Evolutionary conservation across 2,888 invertebrate genomes (phyloP), one percentile per base, ranked within the genome.

Genomic region (Diarsia mendica): DNA sequence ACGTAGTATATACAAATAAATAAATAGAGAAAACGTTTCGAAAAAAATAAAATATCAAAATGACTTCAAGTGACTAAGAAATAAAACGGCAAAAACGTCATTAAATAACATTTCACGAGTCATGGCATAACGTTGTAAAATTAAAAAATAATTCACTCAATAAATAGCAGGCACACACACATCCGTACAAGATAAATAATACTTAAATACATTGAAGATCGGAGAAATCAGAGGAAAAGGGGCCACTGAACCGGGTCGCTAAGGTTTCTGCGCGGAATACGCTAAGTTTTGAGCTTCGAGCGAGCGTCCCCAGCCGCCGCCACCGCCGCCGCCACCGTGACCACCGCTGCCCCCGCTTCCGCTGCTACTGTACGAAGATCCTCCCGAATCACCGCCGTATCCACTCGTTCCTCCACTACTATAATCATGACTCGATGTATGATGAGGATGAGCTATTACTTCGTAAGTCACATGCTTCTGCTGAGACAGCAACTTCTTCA

Each of bases 381-480:
- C 96, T 72, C 97, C 97, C n/a, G 97, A 97, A 67, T 97, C 97
- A 39, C 97, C 97, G 10, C 97, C 97, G 83, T 97, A 97, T 8
- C 97, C 97, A 84, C 97, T 97, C n/a, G 97, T 97, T 23, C 97
- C 97, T 67, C 79, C 79, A 71, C 77, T 77, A 58, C 85, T 85
- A 60, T 92, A 92, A 33, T 97, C 97, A 49, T 98, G 98, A 88
- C 98, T 97, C 84, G 98, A 97, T 74, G 97, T 97, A 78, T 97
- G 97, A 80, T 98, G 98, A 72, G 98, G 98, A 93, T 98, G 98
- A 0, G 98, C 97, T 0, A 98, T 98, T 53, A 98, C 98, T 92
- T 98, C 98, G 91, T 98, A 98, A 8, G 98, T 98, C 83, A 98
- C 98, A 91, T 98, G 98, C 91, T 98, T 98, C 94, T 98, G 98